phyloP scores from a whole-genome alignment of 2,888 invertebrate genomes.

The Sphaeridia pumilis region DNA sequence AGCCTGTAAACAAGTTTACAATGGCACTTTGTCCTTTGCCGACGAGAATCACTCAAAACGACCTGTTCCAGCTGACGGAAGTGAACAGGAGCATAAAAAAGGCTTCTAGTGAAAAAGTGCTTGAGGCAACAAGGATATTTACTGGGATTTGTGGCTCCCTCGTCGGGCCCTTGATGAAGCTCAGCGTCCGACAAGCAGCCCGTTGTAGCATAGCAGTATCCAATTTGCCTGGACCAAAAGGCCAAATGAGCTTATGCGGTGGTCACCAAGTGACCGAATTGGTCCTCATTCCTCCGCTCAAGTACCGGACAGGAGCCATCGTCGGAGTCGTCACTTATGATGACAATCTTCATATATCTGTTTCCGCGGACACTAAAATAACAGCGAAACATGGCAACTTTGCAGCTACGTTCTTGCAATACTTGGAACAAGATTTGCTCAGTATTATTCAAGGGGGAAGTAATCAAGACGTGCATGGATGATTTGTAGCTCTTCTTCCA shows the following conservation, averaged over 20 bases:
- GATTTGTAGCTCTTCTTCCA: no score
- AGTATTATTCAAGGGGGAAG: no score
- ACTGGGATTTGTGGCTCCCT: slow-evolving; percentile 27
- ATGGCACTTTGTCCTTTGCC: slow-evolving; percentile 24
- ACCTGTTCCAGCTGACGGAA: no score
- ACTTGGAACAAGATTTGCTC: slow-evolving; percentile 26
- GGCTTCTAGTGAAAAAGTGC: no score
- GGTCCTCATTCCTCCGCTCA: slow-evolving; percentile 27
- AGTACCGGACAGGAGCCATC: slow-evolving; percentile 26
- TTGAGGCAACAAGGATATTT: no score
- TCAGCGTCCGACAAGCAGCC: slow-evolving; percentile 17
- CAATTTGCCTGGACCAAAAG: slow-evolving; percentile 28
- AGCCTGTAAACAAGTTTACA: slow-evolving; percentile 26
- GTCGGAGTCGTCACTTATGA: slow-evolving; percentile 29
- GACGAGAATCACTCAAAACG: slow-evolving; percentile 13
- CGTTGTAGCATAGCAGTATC: slow-evolving; percentile 21
- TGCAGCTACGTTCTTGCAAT: slow-evolving; percentile 21
- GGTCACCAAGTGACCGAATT: slow-evolving; percentile 25
- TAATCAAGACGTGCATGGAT: no score
- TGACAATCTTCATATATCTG: slow-evolving; percentile 22
- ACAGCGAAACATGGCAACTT: slow-evolving; percentile 19
- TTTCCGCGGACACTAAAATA: slow-evolving; percentile 23
- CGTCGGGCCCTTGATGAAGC: slow-evolving; percentile 24
- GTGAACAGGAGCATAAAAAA: no score
- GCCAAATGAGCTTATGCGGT: slow-evolving; percentile 21